These are phyloP conservation scores for Drosophila flavopinicola DNA, from an alignment of 2,888 invertebrate species.

Conservation along the genomic window DNA sequence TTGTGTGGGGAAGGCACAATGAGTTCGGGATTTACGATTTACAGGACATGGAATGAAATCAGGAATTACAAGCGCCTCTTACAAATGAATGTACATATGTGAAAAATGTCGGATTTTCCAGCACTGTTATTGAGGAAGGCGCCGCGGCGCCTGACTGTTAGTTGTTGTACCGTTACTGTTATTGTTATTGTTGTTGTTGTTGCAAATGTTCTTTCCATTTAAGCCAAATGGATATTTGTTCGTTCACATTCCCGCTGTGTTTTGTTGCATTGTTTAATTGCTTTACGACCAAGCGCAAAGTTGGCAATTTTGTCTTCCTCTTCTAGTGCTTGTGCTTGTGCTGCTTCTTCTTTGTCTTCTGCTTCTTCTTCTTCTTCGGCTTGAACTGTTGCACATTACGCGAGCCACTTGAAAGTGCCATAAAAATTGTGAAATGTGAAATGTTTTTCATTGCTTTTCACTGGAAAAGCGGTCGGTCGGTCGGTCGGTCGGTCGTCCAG, in stretches of 20 bases:
- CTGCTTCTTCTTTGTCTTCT: constrained; percentile 1
- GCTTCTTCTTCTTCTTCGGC: constrained; percentile 2
- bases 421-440: constrained; percentile 47
- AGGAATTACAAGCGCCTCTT: background rate
- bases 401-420: constrained; percentile 57
- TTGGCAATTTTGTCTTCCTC: constrained; percentile 59
- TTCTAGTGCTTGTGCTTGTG: constrained; percentile 5
- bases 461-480: constrained; percentile 42
- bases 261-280: constrained; percentile 54
- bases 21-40: background rate
- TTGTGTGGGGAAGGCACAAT: background rate
- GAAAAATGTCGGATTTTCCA: background rate
- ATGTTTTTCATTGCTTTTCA: constrained; percentile 46
- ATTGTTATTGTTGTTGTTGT: constrained; percentile 11
- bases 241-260: constrained; percentile 1
- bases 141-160: constrained; percentile 47
- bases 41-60: background rate
- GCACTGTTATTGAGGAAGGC: constrained; percentile 23
- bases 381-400: constrained; percentile 20
- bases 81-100: constrained; percentile 9
- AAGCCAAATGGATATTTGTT: constrained; percentile 25
- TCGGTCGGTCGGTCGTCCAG: constrained; percentile 38
- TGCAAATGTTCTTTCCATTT: constrained; percentile 19
- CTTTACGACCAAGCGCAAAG: constrained; percentile 77
- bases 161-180: background rate